Evolutionary conservation across 2,113 vertebrate genomes (phyloP).

Genomic region (Apteryx owenii): DNA sequence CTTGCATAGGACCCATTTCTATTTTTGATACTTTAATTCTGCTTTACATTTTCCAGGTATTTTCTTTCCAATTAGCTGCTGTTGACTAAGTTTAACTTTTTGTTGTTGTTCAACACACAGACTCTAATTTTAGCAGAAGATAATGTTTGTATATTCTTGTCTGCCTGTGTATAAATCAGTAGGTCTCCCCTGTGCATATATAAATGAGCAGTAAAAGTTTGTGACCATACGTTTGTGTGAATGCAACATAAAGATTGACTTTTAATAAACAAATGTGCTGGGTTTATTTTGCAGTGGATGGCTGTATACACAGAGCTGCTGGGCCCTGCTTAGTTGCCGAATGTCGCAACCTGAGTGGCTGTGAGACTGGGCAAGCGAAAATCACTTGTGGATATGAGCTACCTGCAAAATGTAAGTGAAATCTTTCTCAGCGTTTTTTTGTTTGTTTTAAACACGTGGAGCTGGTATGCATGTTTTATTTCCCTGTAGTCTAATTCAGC

Average conservation of each 20-base stretch:
- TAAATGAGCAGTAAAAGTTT: background rate
- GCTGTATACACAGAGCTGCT: slow-evolving; percentile 96
- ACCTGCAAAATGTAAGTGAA: slow-evolving; percentile 93
- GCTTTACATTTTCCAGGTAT: background rate
- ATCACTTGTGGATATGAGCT: slow-evolving; percentile 97
- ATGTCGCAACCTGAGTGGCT: slow-evolving; percentile 92
- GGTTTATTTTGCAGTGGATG: slow-evolving; percentile 86
- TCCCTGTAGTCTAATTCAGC: slow-evolving; percentile 5
- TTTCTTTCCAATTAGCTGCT: background rate
- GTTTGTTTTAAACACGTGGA: background rate
- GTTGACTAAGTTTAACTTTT: background rate
- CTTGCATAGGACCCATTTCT: background rate
- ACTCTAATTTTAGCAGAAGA: background rate
- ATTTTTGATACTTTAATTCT: background rate
- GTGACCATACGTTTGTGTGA: rapidly evolving
- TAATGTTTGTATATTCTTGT: background rate
- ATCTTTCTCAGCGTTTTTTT: background rate
- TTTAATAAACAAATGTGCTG: background rate
- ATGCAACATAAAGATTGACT: background rate
- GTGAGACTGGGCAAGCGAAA: slow-evolving; percentile 94
- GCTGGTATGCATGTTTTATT: background rate
- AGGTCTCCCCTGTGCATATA: background rate
- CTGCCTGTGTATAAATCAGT: background rate
- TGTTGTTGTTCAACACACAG: background rate
- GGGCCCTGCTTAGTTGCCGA: slow-evolving; percentile 92